Base-by-base conservation (phyloP, 2,888 invertebrate species). In the Napeogenes sylphis region DNA sequence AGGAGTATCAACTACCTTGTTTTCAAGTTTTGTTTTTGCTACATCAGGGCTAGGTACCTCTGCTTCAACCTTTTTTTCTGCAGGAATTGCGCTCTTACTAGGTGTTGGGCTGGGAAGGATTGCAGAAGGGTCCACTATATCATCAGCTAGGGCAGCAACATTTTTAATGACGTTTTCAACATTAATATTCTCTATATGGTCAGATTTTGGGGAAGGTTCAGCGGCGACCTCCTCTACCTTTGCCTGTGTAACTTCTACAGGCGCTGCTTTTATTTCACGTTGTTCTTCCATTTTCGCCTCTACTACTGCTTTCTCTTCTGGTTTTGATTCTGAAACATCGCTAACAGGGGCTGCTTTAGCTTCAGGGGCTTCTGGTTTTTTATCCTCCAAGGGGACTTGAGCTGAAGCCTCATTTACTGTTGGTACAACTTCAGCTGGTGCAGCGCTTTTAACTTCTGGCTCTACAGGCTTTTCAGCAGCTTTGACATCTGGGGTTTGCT, bases 81-180 rank as follows among this genome's bases (percentile, higher is more conserved):
- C 81, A 5, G 79, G 64, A 51, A 88, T 71, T 79, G 91, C 77
- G 83, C 90, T 72, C 84, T 90, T 71, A 58, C 76, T 75, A 2
- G 78, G 73, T n/a, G 76, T 66, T 46, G 80, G 78, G 32, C 73
- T 73, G 8, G 84, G 80, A 42, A 80, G 77, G 35, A 82, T 80
- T 13, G 77, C 80, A 45, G 80, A 78, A 4, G 78, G 73, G 57
- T 83, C 80, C n/a, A 81, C 70, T 6, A 79, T 73, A 65, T 89
- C 83, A 73, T 90, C 84, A 70, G 87, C 87, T 10, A 87, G 68
- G 45, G 83, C 80, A 59, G 83, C 83, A 32, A 80, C 73, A 66
- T 73, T 73, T 63, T 85, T 84, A 13, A 81, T 73, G 45, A 84
- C 83, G 59, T 75, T 81, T 1, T 84, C 80, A 32, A 86, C 78